Evolutionary conservation across 2,888 invertebrate genomes (phyloP).

Genomic region (Synergus gifuensis): DNA sequence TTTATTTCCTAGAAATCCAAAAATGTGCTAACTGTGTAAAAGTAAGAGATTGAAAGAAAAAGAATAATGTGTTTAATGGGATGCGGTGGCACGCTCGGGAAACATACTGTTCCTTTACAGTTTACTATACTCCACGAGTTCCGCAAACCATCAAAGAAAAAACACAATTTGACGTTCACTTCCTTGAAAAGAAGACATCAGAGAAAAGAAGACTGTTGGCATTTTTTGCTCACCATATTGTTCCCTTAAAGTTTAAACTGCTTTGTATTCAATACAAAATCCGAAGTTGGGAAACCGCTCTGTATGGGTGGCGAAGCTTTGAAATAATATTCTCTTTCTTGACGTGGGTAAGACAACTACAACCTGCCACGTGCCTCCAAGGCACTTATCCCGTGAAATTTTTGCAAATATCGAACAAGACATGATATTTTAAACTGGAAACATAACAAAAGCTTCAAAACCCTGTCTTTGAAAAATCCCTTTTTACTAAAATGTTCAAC

Average conservation of each 20-base stretch:
- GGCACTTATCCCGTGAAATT: neutral
- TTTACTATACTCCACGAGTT: constrained; percentile 15
- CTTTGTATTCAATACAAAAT: constrained; percentile 10
- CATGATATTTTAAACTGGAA: neutral
- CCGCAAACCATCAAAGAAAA: constrained; percentile 32
- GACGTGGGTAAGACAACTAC: constrained; percentile 12
- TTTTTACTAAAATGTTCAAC: neutral
- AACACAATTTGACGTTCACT: constrained; percentile 24
- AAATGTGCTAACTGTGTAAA: neutral
- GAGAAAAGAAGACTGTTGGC: constrained; percentile 17
- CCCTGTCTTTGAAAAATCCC: neutral
- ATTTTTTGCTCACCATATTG: neutral
- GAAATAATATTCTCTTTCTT: constrained; percentile 58
- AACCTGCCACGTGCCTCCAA: neutral
- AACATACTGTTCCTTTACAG: constrained; percentile 22
- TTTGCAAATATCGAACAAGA: constrained; percentile 2
- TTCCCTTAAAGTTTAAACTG: constrained; percentile 1
- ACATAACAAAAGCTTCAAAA: neutral
- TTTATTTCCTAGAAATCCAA: neutral
- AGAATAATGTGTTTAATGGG: constrained; percentile 22
- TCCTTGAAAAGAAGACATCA: constrained; percentile 24
- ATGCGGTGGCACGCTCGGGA: constrained; percentile 33
- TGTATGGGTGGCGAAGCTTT: constrained; percentile 61
- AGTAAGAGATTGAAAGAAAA: constrained; percentile 19
- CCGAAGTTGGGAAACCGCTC: constrained; percentile 48